These are phyloP conservation scores for Trichogramma evanescens DNA, from an alignment of 2,888 invertebrate species.

Conservation along the genomic window DNA sequence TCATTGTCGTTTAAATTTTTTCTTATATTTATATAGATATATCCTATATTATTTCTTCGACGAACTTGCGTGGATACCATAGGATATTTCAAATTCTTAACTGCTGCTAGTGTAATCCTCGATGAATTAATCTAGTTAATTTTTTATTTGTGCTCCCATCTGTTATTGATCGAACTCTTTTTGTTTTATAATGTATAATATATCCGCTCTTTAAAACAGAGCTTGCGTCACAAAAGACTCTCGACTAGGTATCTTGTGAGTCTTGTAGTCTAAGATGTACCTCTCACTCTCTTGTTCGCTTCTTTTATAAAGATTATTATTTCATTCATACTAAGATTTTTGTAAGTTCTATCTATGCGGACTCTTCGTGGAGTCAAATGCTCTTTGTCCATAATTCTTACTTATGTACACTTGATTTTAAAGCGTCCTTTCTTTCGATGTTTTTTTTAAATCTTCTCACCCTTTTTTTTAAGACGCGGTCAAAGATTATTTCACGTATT, in stretches of 20 bases:
- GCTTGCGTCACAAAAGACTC: conserved; percentile 26
- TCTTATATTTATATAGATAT: too few relatives aligned
- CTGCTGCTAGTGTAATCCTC: conserved; percentile 16
- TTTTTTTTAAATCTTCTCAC: too few relatives aligned
- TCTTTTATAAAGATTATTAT: neutral
- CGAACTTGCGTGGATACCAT: too few relatives aligned
- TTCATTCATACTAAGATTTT: conserved; percentile 3
- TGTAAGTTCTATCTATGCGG: conserved; percentile 1
- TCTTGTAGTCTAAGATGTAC: conserved; percentile 24
- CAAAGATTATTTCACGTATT: too few relatives aligned
- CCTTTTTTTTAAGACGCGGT: too few relatives aligned
- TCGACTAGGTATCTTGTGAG: conserved; percentile 5
- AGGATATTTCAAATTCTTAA: too few relatives aligned
- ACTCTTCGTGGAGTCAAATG: conserved; percentile 17
- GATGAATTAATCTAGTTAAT: conserved; percentile 12
- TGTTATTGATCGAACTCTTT: conserved; percentile 17
- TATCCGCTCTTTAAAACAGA: conserved; percentile 22
- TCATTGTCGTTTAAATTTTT: too few relatives aligned
- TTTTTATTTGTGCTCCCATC: neutral
- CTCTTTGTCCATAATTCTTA: too few relatives aligned
- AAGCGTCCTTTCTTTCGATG: too few relatives aligned
- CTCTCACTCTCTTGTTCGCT: conserved; percentile 5
- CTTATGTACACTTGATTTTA: too few relatives aligned
- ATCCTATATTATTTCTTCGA: neutral
- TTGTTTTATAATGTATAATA: conserved; percentile 23